A percentile compares a stretch with the other conserved stretches of the same genome.
phyloP scores from a whole-genome alignment of 2,888 invertebrate genomes.

The Lasioglossum pauxillum region DNA sequence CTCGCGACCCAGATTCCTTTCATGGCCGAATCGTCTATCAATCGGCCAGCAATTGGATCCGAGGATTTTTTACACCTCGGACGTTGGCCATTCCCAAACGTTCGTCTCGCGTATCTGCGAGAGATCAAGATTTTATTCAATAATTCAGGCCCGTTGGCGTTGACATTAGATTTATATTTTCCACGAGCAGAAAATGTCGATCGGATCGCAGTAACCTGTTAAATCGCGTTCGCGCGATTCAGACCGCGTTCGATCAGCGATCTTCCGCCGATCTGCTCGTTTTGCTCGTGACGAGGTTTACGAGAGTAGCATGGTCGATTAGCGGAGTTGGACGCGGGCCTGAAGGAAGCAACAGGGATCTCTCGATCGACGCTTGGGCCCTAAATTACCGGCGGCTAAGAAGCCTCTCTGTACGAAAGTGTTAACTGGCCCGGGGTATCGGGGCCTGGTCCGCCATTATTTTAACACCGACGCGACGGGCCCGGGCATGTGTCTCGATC shows the following conservation, averaged over 20 bases:
- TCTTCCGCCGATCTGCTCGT: neutral
- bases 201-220: neutral
- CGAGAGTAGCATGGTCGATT: conserved; percentile 14
- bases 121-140: neutral
- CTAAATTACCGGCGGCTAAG: conserved; percentile 56
- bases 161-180: neutral
- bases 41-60: neutral
- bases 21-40: neutral
- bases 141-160: neutral
- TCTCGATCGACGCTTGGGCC: conserved; percentile 34
- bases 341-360: conserved; percentile 34
- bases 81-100: neutral
- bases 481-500: conserved; percentile 17
- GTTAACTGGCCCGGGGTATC: conserved; percentile 53
- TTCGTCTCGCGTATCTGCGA: neutral
- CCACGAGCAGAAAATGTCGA: neutral
- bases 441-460: conserved; percentile 27
- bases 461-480: conserved; percentile 32
- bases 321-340: neutral
- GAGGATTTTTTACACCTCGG: neutral
- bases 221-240: neutral
- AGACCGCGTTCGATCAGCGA: neutral
- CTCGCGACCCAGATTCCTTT: neutral
- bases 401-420: conserved; percentile 46
- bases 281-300: conserved; percentile 5